Percentiles rank a stretch among this genome's conserved stretches.
Evolutionary conservation across 2,888 invertebrate species (phyloP).

Genomic region (Zootermopsis nevadensis): DNA sequence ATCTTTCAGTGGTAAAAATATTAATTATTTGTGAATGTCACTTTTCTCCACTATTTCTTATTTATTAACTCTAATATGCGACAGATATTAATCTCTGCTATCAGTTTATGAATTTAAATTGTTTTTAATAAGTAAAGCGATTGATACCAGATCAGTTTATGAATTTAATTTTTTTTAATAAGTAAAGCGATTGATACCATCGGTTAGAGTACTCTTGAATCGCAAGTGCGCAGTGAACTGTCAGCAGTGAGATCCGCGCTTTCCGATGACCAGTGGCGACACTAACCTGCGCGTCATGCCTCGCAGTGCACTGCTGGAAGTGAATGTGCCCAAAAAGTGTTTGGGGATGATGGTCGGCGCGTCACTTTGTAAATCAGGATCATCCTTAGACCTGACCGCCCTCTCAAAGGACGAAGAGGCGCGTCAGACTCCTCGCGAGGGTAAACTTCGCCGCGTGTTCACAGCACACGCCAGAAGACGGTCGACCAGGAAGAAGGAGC

Average conservation of each 20-base stretch:
- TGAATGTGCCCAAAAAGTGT: conserved; percentile 30
- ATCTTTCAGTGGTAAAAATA: too few relatives aligned
- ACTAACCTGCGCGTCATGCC: not conserved
- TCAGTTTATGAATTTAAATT: too few relatives aligned
- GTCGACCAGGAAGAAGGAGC: conserved; percentile 55
- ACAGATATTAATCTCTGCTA: too few relatives aligned
- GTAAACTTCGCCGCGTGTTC: conserved; percentile 60
- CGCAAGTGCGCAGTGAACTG: too few relatives aligned
- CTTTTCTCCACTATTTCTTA: too few relatives aligned
- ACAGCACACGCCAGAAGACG: conserved; percentile 58
- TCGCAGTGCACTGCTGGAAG: conserved; percentile 26
- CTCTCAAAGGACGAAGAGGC: conserved; percentile 53
- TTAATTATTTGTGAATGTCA: too few relatives aligned
- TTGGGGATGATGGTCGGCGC: conserved; percentile 41
- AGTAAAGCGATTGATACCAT: too few relatives aligned
- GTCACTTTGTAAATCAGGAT: conserved; percentile 57
- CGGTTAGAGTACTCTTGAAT: too few relatives aligned
- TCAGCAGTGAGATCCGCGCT: not conserved
- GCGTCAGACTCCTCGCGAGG: conserved; percentile 53
- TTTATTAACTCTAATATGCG: too few relatives aligned
- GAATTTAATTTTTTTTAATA: too few relatives aligned
- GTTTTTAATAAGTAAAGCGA: too few relatives aligned
- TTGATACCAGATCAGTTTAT: too few relatives aligned
- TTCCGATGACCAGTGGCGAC: not conserved
- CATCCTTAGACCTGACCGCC: conserved; percentile 57